Base-by-base conservation (phyloP, 2,113 vertebrate genomes). In the Baryphthengus martii region DNA sequence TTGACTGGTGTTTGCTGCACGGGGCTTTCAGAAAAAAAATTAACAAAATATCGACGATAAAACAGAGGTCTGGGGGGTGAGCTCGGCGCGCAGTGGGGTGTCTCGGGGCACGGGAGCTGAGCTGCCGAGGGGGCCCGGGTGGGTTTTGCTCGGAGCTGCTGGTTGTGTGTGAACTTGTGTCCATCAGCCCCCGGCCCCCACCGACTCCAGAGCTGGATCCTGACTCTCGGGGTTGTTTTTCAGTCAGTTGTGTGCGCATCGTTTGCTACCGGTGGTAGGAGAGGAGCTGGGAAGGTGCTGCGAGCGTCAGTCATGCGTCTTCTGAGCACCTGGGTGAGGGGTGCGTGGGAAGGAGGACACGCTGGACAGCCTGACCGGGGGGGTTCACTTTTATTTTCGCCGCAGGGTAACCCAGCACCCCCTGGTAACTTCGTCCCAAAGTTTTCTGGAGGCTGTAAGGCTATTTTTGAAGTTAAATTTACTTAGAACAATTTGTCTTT, bases 1-100 rank as follows among this genome's bases (percentile, higher is more conserved):
- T 96, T 71, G 96, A 94, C 35, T 96, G 59, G 42, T 35, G 28
- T 83, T 95, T 94, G 76, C 61, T 79, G 76, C 39, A 74, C 25
- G 5, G 31, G 63, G 29, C 77, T 94, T 49, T 80, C 17, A 17
- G 68, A 37, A 80, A 18, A n/a, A 45, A 59, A 35, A 13, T 8
- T 8, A 52, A 28, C 44, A 45, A 61, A 52, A 80, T 40, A 63
- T 9, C 5, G 16, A 49, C 37, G 66, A 35, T 72, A 71, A 90
- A 82, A 26, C 11, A 45, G 85, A 35, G 45, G 83, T 10, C 49
- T 45, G 40, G 55, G 45, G 37, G 33, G 7, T 3, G 44, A 70
- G 26, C 17, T 50, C 3, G 26, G 26, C 1, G 0, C 11, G 23
- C 1, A 13, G 1, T 16, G 33, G 31, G 19, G 23, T 4, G 10